Evolutionary conservation across 2,888 invertebrate species (phyloP).

Genomic region (Tipula unca): DNA sequence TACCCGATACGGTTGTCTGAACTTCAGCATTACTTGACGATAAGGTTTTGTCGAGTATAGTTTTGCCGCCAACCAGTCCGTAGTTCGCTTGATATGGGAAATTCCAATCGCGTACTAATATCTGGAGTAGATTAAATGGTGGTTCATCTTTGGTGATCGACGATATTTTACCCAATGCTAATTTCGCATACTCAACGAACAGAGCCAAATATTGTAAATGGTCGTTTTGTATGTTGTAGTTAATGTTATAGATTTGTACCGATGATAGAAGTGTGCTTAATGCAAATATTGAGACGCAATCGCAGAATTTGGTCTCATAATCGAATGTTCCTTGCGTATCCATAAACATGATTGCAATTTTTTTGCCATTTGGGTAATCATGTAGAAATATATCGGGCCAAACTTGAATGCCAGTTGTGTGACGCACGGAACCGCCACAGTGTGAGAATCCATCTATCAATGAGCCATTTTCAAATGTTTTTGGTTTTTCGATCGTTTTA

Average conservation of each 20-base stretch:
- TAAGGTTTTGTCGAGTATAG: neutral
- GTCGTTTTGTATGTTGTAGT: neutral
- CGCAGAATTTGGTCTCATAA: neutral
- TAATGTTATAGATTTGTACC: constrained; percentile 20
- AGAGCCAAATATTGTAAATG: constrained; percentile 22
- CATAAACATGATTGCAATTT: constrained; percentile 21
- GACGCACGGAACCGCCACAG: constrained; percentile 14
- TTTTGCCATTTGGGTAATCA: constrained; percentile 16
- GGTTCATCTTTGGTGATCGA: neutral
- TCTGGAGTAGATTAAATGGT: constrained; percentile 20
- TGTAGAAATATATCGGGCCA: constrained; percentile 22
- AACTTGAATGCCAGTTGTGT: constrained; percentile 21
- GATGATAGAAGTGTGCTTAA: constrained; percentile 23
- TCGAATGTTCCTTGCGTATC: constrained; percentile 24
- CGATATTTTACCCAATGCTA: constrained; percentile 15
- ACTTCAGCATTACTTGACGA: neutral
- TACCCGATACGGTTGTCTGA: neutral
- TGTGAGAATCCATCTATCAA: constrained; percentile 15
- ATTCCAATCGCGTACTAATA: constrained; percentile 21
- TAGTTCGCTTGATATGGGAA: neutral
- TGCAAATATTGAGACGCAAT: constrained; percentile 22
- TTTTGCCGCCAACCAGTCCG: neutral
- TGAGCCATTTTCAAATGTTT: neutral
- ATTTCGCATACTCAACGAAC: neutral
- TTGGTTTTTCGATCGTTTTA: neutral